phyloP scores from a whole-genome alignment of 2,888 invertebrate genomes.

The Cheilosia soror region DNA sequence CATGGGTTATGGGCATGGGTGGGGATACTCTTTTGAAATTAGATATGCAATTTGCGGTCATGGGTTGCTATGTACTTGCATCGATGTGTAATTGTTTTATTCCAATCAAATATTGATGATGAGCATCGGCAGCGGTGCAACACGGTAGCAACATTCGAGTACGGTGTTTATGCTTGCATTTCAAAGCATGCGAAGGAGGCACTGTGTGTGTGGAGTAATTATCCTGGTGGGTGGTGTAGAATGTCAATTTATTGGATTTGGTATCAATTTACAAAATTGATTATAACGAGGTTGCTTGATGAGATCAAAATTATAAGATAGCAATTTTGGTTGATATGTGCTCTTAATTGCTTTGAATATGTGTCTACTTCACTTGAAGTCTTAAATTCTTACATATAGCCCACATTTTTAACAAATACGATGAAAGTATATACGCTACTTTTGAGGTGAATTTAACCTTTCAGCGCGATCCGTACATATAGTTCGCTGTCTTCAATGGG shows the following conservation, averaged over 20 bases:
- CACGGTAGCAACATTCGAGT: slow-evolving; percentile 2
- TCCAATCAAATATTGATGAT: slow-evolving; percentile 70
- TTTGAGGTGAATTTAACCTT: no score
- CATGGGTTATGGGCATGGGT: neutral
- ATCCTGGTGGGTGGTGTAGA: slow-evolving; percentile 31
- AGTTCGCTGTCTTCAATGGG: no score
- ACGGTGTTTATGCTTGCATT: neutral
- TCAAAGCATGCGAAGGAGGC: neutral
- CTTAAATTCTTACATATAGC: neutral
- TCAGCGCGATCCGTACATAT: no score
- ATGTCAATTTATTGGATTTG: slow-evolving; percentile 28
- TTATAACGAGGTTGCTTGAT: slow-evolving; percentile 55
- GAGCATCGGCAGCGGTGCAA: slow-evolving; percentile 27
- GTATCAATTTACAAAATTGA: slow-evolving; percentile 71
- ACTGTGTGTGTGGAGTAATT: slow-evolving; percentile 48
- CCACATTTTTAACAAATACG: no score
- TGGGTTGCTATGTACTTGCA: slow-evolving; percentile 22
- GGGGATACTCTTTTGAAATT: slow-evolving; percentile 62
- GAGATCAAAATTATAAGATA: slow-evolving; percentile 32
- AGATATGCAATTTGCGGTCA: slow-evolving; percentile 71
- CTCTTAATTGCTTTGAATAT: neutral
- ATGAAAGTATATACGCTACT: no score
- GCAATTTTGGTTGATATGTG: slow-evolving; percentile 1
- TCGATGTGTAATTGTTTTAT: slow-evolving; percentile 67
- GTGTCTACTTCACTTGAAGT: neutral